Evolutionary conservation across 2,113 vertebrate species (phyloP), one percentile per base, ranked within the genome.

Genomic region (Leucoraja erinaceus): DNA sequence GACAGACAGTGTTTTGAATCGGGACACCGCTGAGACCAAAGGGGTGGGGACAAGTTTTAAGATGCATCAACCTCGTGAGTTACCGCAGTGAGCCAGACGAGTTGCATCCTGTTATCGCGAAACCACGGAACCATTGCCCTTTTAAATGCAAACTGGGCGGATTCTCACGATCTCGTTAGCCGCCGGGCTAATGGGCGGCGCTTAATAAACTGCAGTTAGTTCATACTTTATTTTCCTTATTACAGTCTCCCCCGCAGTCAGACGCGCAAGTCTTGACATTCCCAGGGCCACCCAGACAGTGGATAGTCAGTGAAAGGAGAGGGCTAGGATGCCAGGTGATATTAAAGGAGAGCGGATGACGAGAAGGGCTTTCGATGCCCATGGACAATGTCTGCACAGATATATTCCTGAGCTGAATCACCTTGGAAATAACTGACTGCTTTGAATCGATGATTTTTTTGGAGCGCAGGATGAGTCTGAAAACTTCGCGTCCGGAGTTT

Each of bases 101-200:
- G 78, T 54, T 47, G 38, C 16, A 79, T 25, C 47, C 54, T 84
- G 22, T 28, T 28, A 22, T 84, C 75, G 16, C 75, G 1, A 14
- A 25, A 28, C n/a, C 33, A 74, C 31, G 4, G 25, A 72, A 25
- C 28, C 33, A 91, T 91, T 91, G 90, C 90, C 90, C 33, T 72
- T 91, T 91, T 91, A 91, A 91, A 54, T 22, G 18, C n/a, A 72
- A 20, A 10, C 90, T 91, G 88, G 88, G 90, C 90, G 66, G 90
- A n/a, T 31, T 25, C 66, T 22, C 25, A 4, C 20, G 8, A 20
- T 47, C 31, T 33, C 31, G 31, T 72, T 91, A 47, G 61, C 2
- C 20, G 63, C 63, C 31, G n/a, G 63, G 8, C n/a, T 66, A n/a
- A 68, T 91, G 90, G 90, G 90, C 72, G 90, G 90, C 28, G 66